Percentiles rank a stretch among this genome's conserved stretches.
Conservation (phyloP, 2,888 invertebrate species). For the Brachypterus glaber region DNA sequence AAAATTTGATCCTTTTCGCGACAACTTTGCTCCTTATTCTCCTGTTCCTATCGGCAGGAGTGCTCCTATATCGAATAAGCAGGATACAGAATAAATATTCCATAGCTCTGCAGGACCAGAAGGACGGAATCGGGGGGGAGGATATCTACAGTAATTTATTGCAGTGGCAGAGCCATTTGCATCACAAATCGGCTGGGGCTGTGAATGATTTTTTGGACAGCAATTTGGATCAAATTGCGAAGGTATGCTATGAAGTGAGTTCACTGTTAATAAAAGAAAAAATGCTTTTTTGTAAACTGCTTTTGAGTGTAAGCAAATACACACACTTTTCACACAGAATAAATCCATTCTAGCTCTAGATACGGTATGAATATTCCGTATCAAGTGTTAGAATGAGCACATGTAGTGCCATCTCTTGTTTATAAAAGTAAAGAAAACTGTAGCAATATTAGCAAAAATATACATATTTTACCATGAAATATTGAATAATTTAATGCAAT, state of each 20-base stretch:
- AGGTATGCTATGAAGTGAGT: conserved; percentile 45
- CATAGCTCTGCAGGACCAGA: conserved; percentile 17
- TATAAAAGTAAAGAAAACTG: too few relatives aligned
- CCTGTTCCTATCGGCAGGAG: conserved; percentile 48
- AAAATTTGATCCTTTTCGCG: conserved; percentile 45
- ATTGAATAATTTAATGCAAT: too few relatives aligned
- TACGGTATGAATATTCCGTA: too few relatives aligned
- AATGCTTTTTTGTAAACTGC: too few relatives aligned
- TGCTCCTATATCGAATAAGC: conserved; percentile 49
- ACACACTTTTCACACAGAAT: too few relatives aligned
- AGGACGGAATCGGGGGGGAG: conserved; percentile 43
- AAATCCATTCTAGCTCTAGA: too few relatives aligned
- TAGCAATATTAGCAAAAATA: too few relatives aligned
- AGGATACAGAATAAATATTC: conserved; percentile 36
- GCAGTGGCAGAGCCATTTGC: conserved; percentile 59
- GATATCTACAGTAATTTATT: conserved; percentile 57
- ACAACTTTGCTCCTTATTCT: conserved; percentile 48
- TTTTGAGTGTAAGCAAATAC: too few relatives aligned
- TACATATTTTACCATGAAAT: too few relatives aligned
- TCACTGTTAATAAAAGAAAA: conserved; percentile 3
- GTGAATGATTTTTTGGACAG: conserved; percentile 65
- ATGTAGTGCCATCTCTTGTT: too few relatives aligned
- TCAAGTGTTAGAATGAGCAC: too few relatives aligned
- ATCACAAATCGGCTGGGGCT: conserved; percentile 61
- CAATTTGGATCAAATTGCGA: conserved; percentile 71